Base-by-base conservation (phyloP, 2,113 vertebrate genomes). In the Chionis minor region DNA sequence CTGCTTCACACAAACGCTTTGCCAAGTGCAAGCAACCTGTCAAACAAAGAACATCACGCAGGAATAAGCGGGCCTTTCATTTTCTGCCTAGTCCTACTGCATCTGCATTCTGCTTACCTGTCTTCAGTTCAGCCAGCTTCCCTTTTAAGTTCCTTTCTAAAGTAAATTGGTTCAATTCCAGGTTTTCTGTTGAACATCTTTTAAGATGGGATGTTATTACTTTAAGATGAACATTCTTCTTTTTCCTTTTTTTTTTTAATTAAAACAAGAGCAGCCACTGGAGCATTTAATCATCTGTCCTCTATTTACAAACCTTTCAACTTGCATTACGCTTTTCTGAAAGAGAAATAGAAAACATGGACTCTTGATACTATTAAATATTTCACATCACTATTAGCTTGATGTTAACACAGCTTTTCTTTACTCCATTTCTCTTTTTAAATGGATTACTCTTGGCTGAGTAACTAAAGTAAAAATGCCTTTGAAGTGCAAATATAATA, bases 401-500 rank as follows among this genome's bases (percentile, higher is more conserved):
- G 74, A 63, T 66, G 20, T 49, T 89, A 27, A 63, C 58, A 86
- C 83, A 75, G 9, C 16, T 65, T 88, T 78, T 69, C 51, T 62
- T 81, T 72, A 61, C 40, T 77, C 32, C 1, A 0, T 79, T 94
- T 78, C 59, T 81, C n/a, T 59, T 86, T 86, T 91, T 91, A 92
- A 86, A 74, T 58, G 47, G 65, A 91, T 96, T 94, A 77, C 30
- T 84, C 24, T 56, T 87, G 45, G 17, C 4, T 91, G 74, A 6
- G 19, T 67, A 84, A 62, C 75, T 51, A 69, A 88, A 91, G 66
- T 78, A 45, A 92, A 94, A 94, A 89, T 67, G 52, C 44, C 91
- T 94, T 95, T 96, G 93, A 96, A 96, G 56, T 96, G 52, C 74
- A 83, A 91, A 42, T 69, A 49, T 81, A 71, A 81, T 52, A 79